Conservation (phyloP, 1,140 invertebrate species). For the Carposina sasakii region DNA sequence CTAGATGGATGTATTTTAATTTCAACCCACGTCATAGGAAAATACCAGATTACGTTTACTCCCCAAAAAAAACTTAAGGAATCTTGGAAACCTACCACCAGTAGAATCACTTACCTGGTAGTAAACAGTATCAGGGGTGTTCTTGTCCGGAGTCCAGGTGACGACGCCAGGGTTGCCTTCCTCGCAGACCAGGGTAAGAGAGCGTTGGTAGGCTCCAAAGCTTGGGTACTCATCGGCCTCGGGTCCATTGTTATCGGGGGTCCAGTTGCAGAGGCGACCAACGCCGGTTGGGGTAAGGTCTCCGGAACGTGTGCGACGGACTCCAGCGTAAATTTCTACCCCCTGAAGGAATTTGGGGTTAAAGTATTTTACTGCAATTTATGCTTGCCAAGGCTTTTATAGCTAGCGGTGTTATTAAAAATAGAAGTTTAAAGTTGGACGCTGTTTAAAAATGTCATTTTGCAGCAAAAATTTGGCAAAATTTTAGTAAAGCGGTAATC, state of each 20-base stretch:
- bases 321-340: constrained; percentile 87
- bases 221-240: constrained; percentile 86
- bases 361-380: too few relatives aligned
- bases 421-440: too few relatives aligned
- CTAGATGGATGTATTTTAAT: too few relatives aligned
- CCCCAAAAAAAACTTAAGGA: too few relatives aligned
- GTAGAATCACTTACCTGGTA: constrained; percentile 92
- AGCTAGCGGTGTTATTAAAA: too few relatives aligned
- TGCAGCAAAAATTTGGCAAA: too few relatives aligned
- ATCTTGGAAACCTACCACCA: too few relatives aligned
- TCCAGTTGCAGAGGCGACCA: constrained; percentile 91
- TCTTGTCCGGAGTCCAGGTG: constrained; percentile 88
- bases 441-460: too few relatives aligned
- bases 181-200: constrained; percentile 86
- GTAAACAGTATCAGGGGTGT: constrained; percentile 93
- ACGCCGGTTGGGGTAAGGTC: constrained; percentile 80
- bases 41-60: too few relatives aligned
- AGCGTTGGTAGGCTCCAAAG: constrained; percentile 91
- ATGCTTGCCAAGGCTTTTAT: too few relatives aligned
- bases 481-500: too few relatives aligned
- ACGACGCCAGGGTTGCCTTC: constrained; percentile 88
- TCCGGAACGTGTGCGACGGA: constrained; percentile 77
- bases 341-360: constrained; percentile 74
- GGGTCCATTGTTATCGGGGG: constrained; percentile 80
- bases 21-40: too few relatives aligned